Conservation (phyloP, 2,113 vertebrate species). For the Pygoscelis antarcticus region DNA sequence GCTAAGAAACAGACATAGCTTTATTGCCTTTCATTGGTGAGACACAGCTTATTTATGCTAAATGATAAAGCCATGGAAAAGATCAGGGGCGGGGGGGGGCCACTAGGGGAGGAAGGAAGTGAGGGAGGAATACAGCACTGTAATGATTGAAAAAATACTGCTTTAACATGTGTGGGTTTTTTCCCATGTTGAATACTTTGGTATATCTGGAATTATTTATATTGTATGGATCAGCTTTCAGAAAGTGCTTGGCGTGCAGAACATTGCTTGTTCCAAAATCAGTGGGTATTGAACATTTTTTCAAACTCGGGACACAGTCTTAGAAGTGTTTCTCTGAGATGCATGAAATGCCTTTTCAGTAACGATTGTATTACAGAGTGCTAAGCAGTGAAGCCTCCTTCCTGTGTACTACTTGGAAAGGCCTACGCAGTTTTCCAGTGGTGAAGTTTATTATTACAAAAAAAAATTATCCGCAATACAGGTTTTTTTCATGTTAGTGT, state of each 20-base stretch:
- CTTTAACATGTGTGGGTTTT: not conserved
- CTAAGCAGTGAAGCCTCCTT: not conserved
- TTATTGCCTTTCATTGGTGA: not conserved
- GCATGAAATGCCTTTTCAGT: not conserved
- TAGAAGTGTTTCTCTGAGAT: not conserved
- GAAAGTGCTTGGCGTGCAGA: not conserved
- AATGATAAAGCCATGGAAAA: not conserved
- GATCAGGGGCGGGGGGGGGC: not conserved
- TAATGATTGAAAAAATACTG: not conserved
- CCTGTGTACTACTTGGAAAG: not conserved
- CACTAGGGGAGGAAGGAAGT: not conserved
- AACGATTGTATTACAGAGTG: not conserved
- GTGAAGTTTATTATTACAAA: not conserved
- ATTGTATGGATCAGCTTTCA: not conserved
- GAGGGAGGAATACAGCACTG: not conserved
- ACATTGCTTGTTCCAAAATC: not conserved
- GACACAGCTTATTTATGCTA: not conserved
- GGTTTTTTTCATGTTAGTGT: not conserved
- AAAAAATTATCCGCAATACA: not conserved
- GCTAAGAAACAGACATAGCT: not conserved
- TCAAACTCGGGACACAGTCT: not conserved
- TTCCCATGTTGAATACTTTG: not conserved
- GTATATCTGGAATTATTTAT: not conserved
- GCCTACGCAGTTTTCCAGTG: not conserved
- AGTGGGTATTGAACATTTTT: not conserved